These are phyloP conservation scores for Brachionus asplanchnoidis DNA, from an alignment of 1,140 invertebrate genomes.

Conservation along the genomic window DNA sequence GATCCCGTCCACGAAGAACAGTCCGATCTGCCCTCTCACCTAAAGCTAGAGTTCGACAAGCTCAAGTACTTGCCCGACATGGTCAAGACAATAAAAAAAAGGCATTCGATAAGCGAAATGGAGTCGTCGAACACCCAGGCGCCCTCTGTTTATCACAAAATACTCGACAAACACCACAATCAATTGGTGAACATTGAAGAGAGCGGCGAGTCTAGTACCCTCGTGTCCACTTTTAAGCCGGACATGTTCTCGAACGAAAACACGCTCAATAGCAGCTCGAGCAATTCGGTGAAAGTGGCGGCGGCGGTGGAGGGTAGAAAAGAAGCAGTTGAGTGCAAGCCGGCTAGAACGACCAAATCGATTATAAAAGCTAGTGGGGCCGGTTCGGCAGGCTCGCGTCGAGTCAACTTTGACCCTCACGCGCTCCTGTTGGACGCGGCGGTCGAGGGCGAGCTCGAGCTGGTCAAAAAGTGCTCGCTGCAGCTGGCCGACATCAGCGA, in stretches of 20 bases:
- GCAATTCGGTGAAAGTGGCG: not conserved
- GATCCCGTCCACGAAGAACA: not conserved
- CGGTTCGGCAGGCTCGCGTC: conserved; percentile 50
- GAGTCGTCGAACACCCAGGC: not conserved
- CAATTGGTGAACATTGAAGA: not conserved
- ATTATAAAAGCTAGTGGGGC: not conserved
- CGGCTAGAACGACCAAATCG: conserved; percentile 3
- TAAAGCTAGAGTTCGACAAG: conserved; percentile 31
- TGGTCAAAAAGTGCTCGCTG: conserved; percentile 28
- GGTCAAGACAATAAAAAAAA: conserved; percentile 40
- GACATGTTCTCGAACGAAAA: conserved; percentile 6
- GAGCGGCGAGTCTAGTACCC: not conserved
- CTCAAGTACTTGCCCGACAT: conserved; percentile 30
- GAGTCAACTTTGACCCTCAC: conserved; percentile 94
- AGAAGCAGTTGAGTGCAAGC: not conserved
- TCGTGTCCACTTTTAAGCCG: not conserved
- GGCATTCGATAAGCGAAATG: conserved; percentile 42
- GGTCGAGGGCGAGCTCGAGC: conserved; percentile 77
- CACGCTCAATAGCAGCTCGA: not conserved
- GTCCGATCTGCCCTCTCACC: not conserved
- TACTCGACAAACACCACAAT: conserved; percentile 36
- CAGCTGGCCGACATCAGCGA: conserved; percentile 66
- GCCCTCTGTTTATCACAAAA: not conserved
- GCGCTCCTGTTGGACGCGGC: conserved; percentile 91
- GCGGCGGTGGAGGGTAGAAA: not conserved